These are phyloP conservation scores for Craseonycteris thonglongyai DNA, from an alignment of 2,113 vertebrate genomes.

Conservation along the genomic window DNA sequence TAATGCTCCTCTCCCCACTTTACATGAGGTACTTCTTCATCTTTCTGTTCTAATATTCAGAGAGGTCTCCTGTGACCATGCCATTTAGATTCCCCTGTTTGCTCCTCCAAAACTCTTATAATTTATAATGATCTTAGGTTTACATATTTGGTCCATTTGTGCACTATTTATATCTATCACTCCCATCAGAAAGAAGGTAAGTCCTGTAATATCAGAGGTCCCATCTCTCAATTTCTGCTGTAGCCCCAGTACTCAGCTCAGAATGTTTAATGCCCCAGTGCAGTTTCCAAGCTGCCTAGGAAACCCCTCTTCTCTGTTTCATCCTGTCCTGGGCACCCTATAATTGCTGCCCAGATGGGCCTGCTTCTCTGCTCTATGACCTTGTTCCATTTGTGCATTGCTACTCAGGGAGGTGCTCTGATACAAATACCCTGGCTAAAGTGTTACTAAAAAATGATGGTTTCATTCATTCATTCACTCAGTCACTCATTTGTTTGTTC, in stretches of 20 bases:
- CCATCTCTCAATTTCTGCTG: not conserved
- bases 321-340: not conserved
- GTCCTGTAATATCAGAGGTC: not conserved
- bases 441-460: not conserved
- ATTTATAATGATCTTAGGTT: not conserved
- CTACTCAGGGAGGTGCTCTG: not conserved
- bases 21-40: not conserved
- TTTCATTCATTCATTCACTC: not conserved
- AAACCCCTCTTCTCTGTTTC: not conserved
- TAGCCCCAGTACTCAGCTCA: not conserved
- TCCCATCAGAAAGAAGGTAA: not conserved
- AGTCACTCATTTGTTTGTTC: not conserved
- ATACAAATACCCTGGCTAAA: not conserved
- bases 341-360: not conserved
- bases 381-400: not conserved
- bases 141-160: not conserved
- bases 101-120: not conserved
- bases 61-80: not conserved
- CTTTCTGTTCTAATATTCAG: not conserved
- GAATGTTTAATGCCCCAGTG: not conserved
- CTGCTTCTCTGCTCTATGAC: not conserved
- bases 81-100: not conserved
- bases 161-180: not conserved
- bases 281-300: not conserved
- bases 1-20: not conserved